Base-by-base conservation (phyloP, 2,888 invertebrate genomes). In the Ennomos fuscantarius region DNA sequence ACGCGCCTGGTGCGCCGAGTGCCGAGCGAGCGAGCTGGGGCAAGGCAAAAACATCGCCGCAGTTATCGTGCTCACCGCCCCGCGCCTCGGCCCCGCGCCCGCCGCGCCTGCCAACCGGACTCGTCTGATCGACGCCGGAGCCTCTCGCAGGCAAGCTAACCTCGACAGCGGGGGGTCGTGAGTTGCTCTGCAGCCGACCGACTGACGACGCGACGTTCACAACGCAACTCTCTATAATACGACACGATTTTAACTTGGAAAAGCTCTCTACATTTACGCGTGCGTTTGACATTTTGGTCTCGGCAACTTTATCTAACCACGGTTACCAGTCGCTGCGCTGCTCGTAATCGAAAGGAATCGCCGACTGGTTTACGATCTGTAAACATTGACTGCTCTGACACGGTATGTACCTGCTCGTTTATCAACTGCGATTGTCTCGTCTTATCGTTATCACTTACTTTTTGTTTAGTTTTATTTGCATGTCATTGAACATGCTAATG, bases 31-130 rank as follows among this genome's bases (percentile, higher is more conserved):
- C 84, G 87, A 83, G 86, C 80, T 79, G 84, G 88, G 86, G 89
- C 87, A 82, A 86, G 79, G 89, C 90, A 92, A 92, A 92, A 90
- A 92, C 90, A 86, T 84, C 83, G 82, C 79, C 87, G 88, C 85
- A 87, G 91, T 89, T 90, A 90, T 90, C 90, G 86, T 81, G 79
- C 74, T 75, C 77, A 76, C 65, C 70, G 56, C 63, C 62, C 71
- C 74, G 66, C 69, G 58, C 67, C 65, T 54, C 67, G 63, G 62
- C 67, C 46, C 68, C 69, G 66, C 72, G 65, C 70, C 73, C 76
- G 75, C 70, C 73, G 71, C 74, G 69, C 73, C 73, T 70, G 74
- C 70, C 78, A 79, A 79, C 84, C 84, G 85, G 83, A 80, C 86
- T 82, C 84, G 84, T 81, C 84, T 79, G 82, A 79, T 79, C 82